A percentile compares a stretch with the other conserved stretches of the same genome.
phyloP scores from a whole-genome alignment of 2,888 invertebrate species.

The Piscicola geometra region DNA sequence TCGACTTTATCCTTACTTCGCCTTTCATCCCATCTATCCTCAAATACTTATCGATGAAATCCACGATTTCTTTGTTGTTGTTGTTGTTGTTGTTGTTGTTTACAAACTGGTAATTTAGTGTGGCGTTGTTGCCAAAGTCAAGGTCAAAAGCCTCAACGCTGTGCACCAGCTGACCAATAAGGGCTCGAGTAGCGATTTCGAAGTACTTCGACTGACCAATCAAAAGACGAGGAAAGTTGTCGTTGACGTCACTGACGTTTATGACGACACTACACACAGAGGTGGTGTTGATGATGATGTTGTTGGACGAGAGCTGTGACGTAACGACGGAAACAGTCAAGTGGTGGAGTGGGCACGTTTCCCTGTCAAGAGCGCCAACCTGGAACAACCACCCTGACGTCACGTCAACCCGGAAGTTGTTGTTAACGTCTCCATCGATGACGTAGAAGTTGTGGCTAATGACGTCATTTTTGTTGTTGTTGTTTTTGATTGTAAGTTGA shows the following conservation, averaged over 20 bases:
- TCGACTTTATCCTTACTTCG: constrained; percentile 78
- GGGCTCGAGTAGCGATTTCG: constrained; percentile 77
- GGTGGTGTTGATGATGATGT: constrained; percentile 44
- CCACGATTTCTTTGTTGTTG: background rate
- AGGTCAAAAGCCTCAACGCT: constrained; percentile 78
- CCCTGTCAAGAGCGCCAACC: constrained; percentile 72
- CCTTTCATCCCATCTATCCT: constrained; percentile 79
- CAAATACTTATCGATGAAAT: constrained; percentile 67
- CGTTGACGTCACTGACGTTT: constrained; percentile 79
- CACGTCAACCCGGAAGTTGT: constrained; percentile 38
- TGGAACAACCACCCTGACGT: constrained; percentile 72
- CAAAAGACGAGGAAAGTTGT: constrained; percentile 71
- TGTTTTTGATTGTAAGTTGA: constrained; percentile 2
- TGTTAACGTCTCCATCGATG: constrained; percentile 51
- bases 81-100: background rate
- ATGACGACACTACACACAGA: constrained; percentile 66
- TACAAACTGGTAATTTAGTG: constrained; percentile 72
- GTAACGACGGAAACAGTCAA: constrained; percentile 69
- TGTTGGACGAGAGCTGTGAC: constrained; percentile 47
- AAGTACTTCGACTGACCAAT: constrained; percentile 58
- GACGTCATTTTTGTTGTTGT: background rate
- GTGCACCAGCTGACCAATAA: constrained; percentile 87
- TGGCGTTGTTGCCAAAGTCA: constrained; percentile 78
- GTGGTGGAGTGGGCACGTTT: constrained; percentile 70
- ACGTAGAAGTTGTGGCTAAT: background rate